Conservation (phyloP, 2,888 invertebrate genomes). For the Axea sp. region DNA sequence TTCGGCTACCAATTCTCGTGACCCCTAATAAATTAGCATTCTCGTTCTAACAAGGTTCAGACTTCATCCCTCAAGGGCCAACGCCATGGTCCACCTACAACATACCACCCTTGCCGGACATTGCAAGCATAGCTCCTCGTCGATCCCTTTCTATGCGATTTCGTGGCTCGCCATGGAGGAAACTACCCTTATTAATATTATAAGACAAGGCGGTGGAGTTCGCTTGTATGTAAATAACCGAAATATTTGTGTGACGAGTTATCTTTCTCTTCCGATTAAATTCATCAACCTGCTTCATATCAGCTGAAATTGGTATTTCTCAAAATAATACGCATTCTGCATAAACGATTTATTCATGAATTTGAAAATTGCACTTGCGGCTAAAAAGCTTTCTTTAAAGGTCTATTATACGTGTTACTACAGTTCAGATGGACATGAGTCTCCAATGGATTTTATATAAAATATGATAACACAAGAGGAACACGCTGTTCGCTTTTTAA, state of each 20-base stretch:
- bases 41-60: constrained; percentile 78
- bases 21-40: constrained; percentile 78
- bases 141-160: constrained; percentile 70
- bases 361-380: constrained; percentile 15
- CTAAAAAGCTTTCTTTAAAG: too few species aligned
- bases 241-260: constrained; percentile 70
- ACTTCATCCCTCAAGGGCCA: constrained; percentile 75
- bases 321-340: constrained; percentile 16
- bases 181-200: constrained; percentile 79
- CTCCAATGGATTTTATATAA: too few species aligned
- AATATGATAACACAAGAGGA: too few species aligned
- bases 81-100: constrained; percentile 74
- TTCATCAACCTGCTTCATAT: constrained; percentile 23
- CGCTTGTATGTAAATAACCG: constrained; percentile 73
- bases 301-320: constrained; percentile 17
- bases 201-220: constrained; percentile 73
- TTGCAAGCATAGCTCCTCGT: constrained; percentile 78
- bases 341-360: not conserved
- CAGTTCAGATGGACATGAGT: too few species aligned
- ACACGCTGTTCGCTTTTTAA: constrained; percentile 32
- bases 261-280: constrained; percentile 55
- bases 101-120: constrained; percentile 78
- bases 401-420: too few species aligned
- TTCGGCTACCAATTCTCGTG: constrained; percentile 16
- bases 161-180: constrained; percentile 73